Evolutionary conservation across 1,140 invertebrate genomes (phyloP).

Genomic region (Zophobas morio): DNA sequence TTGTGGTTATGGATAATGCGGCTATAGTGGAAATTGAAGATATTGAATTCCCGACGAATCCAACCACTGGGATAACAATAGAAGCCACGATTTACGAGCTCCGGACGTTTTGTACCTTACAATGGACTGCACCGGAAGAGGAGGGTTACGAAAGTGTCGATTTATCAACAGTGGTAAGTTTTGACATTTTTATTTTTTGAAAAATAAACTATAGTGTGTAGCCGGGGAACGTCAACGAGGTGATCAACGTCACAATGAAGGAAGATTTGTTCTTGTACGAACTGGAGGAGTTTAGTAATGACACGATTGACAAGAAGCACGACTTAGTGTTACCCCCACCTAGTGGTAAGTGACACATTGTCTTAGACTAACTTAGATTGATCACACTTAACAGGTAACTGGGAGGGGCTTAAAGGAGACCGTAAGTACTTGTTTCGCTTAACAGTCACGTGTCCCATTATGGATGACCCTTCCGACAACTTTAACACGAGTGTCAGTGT

Average conservation of each 20-base stretch:
- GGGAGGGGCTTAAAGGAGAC: conserved; percentile 45
- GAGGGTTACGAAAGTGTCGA: conserved; percentile 19
- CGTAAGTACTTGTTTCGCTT: conserved; percentile 44
- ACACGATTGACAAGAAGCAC: conserved; percentile 42
- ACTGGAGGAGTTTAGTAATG: conserved; percentile 49
- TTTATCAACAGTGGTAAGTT: conserved; percentile 43
- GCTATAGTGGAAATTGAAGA: conserved; percentile 49
- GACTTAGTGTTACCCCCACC: conserved; percentile 48
- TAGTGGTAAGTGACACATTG: neutral
- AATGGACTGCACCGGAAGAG: conserved; percentile 37
- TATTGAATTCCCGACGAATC: conserved; percentile 46
- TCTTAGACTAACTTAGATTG: neutral
- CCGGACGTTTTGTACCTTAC: conserved; percentile 49
- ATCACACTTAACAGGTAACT: conserved; percentile 14
- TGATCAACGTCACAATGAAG: conserved; percentile 50
- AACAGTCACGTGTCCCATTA: conserved; percentile 45
- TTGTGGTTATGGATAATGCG: conserved; percentile 27
- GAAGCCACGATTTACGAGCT: conserved; percentile 43
- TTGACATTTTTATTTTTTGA: neutral
- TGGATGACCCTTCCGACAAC: conserved; percentile 26
- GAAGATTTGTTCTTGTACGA: conserved; percentile 52
- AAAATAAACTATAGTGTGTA: conserved; percentile 4
- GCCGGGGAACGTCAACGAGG: conserved; percentile 39
- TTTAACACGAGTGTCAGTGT: conserved; percentile 8
- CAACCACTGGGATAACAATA: conserved; percentile 40